Conservation (phyloP, 2,888 invertebrate species). For the Cylloceria caligata region DNA sequence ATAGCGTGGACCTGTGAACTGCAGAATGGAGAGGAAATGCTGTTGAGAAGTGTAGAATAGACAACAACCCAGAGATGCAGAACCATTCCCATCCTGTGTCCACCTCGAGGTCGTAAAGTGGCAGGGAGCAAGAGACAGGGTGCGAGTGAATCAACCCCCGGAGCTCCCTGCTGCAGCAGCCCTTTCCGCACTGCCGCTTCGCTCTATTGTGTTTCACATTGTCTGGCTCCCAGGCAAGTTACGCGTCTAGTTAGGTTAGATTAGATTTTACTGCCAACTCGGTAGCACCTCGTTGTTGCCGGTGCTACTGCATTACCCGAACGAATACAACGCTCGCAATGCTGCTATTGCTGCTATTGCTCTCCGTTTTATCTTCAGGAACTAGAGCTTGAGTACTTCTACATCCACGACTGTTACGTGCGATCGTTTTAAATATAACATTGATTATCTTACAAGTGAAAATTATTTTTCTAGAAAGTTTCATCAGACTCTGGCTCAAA, state of each 20-base stretch:
- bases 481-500: too few relatives aligned
- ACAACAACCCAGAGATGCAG: constrained; percentile 32
- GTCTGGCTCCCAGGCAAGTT: constrained; percentile 70
- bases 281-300: constrained; percentile 49
- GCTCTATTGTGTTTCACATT: constrained; percentile 73
- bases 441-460: too few relatives aligned
- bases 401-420: background rate
- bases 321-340: constrained; percentile 19
- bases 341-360: background rate
- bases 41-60: constrained; percentile 31
- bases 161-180: constrained; percentile 27
- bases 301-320: constrained; percentile 29
- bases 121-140: constrained; percentile 28
- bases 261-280: constrained; percentile 73
- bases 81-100: constrained; percentile 33
- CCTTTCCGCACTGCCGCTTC: constrained; percentile 59
- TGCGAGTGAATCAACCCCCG: constrained; percentile 37
- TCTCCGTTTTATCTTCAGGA: constrained; percentile 4
- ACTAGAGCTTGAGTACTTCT: constrained; percentile 9
- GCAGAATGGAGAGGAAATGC: constrained; percentile 28
- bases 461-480: too few relatives aligned
- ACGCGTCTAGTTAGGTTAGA: constrained; percentile 72
- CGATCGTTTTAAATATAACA: background rate
- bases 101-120: constrained; percentile 70
- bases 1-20: constrained; percentile 5